Conservation (phyloP, 1,140 invertebrate genomes). For the Platyura marginata region DNA sequence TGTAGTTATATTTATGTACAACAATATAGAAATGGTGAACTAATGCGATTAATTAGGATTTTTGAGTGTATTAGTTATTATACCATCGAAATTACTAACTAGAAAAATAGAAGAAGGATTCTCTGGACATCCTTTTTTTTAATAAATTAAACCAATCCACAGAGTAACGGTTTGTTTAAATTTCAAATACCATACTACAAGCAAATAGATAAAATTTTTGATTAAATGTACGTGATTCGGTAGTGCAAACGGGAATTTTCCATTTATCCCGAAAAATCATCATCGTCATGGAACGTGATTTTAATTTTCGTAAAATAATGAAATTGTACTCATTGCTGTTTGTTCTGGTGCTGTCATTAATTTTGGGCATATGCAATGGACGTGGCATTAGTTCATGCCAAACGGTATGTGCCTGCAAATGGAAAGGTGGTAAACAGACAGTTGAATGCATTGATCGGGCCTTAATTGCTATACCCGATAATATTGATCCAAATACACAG, state of each 20-base stretch:
- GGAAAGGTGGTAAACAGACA: conserved; percentile 81
- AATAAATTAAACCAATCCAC: no score
- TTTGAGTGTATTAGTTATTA: no score
- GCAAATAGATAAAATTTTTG: no score
- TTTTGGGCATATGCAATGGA: not conserved
- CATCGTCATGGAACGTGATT: not conserved
- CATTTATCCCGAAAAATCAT: no score
- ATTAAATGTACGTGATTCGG: not conserved
- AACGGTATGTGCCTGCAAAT: conserved; percentile 69
- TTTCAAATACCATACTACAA: no score
- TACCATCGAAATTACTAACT: no score
- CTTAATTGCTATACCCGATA: conserved; percentile 62
- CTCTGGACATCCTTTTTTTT: no score
- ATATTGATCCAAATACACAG: conserved; percentile 71
- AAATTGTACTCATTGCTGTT: not conserved
- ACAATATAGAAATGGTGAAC: no score
- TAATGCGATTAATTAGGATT: no score
- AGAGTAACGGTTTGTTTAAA: no score
- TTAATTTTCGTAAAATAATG: not conserved
- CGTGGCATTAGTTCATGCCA: conserved; percentile 27
- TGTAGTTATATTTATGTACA: no score
- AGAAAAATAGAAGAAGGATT: no score
- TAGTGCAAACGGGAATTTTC: not conserved
- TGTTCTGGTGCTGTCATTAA: not conserved
- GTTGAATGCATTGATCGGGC: conserved; percentile 70